phyloP scores from a whole-genome alignment of 1,140 invertebrate species.

The Atta colombica region DNA sequence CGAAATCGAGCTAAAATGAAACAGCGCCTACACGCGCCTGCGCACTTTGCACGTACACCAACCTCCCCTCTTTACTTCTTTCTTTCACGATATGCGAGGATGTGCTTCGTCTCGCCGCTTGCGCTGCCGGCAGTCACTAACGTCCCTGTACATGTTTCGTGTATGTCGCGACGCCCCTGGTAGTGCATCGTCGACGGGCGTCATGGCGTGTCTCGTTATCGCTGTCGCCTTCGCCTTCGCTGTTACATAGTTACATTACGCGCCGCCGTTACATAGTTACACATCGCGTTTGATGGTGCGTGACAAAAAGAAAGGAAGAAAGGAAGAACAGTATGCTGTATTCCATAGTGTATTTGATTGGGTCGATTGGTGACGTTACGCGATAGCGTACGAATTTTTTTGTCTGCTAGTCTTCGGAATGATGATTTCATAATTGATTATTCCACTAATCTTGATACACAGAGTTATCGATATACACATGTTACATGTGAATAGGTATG shows the following conservation, averaged over 20 bases:
- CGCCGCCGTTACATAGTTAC: background rate
- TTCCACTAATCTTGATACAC: background rate
- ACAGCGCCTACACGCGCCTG: conserved; percentile 43
- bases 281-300: conserved; percentile 47
- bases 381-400: conserved; percentile 1
- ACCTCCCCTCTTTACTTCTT: conserved; percentile 37
- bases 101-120: background rate
- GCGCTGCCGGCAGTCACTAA: conserved; percentile 59
- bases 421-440: background rate
- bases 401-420: background rate
- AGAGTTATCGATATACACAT: background rate
- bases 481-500: background rate
- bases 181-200: conserved; percentile 74
- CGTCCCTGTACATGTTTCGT: conserved; percentile 66
- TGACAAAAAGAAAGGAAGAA: background rate
- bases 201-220: conserved; percentile 68
- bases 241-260: background rate
- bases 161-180: conserved; percentile 67
- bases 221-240: background rate
- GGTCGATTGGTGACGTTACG: background rate
- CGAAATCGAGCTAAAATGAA: conserved; percentile 62
- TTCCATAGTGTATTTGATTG: conserved; percentile 19
- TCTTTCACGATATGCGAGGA: conserved; percentile 9
- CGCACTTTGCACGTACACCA: conserved; percentile 13
- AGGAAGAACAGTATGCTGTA: background rate